Conservation (phyloP, 2,888 invertebrate species). For the Clivina fossor region DNA sequence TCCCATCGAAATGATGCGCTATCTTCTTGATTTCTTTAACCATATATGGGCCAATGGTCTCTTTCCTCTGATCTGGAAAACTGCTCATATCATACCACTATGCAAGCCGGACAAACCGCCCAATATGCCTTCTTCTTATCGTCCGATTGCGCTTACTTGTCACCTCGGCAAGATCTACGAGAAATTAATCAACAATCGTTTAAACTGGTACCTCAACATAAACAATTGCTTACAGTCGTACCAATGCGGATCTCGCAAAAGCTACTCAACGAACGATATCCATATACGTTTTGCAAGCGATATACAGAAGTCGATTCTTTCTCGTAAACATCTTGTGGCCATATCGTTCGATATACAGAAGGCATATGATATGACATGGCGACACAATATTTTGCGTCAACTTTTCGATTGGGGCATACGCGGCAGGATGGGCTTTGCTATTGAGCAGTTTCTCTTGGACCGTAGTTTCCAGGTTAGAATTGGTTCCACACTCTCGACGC, state of each 20-base stretch:
- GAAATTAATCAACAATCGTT: background rate
- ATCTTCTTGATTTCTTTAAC: slow-evolving; percentile 3
- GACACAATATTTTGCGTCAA: slow-evolving; percentile 28
- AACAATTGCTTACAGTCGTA: background rate
- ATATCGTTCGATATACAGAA: slow-evolving; percentile 37
- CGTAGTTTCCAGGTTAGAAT: background rate
- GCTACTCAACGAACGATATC: background rate
- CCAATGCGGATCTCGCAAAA: background rate
- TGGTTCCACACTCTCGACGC: background rate
- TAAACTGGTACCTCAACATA: background rate
- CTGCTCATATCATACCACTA: background rate
- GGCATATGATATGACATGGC: slow-evolving; percentile 37
- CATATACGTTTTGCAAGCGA: background rate
- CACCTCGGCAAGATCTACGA: background rate
- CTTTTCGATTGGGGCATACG: slow-evolving; percentile 23
- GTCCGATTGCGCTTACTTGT: background rate
- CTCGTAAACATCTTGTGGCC: slow-evolving; percentile 32
- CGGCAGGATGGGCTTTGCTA: background rate
- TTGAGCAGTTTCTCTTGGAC: background rate
- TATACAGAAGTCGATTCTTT: slow-evolving; percentile 27
- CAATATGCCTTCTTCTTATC: no score
- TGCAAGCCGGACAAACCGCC: no score
- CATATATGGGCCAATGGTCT: background rate
- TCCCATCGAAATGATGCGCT: background rate
- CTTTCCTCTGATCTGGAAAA: background rate